phyloP scores from a whole-genome alignment of 2,113 vertebrate genomes.

The Scortum barcoo region DNA sequence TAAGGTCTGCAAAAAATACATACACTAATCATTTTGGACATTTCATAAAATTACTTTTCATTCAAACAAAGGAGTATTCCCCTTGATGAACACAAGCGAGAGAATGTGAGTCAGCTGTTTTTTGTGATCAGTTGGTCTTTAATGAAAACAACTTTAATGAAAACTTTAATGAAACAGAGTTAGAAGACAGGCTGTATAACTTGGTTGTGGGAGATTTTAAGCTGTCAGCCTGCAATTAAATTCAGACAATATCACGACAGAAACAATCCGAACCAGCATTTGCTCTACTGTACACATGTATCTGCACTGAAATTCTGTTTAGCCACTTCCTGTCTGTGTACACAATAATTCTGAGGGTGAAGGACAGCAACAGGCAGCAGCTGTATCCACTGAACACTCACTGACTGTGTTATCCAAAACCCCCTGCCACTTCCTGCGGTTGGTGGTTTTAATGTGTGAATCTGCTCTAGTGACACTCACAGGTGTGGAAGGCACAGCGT shows the following conservation, averaged over 20 bases:
- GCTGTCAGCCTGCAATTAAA: background rate
- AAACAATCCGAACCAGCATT: background rate
- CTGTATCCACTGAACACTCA: slow-evolving; percentile 38
- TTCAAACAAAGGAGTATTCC: background rate
- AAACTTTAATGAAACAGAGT: too few relatives aligned
- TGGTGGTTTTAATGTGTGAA: slow-evolving; percentile 24
- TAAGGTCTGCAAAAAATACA: background rate
- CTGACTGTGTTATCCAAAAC: slow-evolving; percentile 34
- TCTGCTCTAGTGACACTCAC: background rate
- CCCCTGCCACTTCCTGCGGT: slow-evolving; percentile 38
- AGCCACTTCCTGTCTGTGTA: slow-evolving; percentile 11
- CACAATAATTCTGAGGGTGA: slow-evolving; percentile 30
- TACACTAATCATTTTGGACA: background rate
- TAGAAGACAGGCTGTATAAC: too few relatives aligned
- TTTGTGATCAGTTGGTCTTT: background rate
- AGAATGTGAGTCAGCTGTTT: slow-evolving; percentile 31
- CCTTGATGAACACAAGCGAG: slow-evolving; percentile 5
- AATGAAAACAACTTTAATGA: too few relatives aligned
- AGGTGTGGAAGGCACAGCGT: slow-evolving; percentile 18
- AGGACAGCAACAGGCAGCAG: slow-evolving; percentile 58
- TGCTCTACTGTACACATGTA: background rate
- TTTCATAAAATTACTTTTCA: slow-evolving; percentile 6
- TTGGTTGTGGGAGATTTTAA: background rate
- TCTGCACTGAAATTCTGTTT: background rate
- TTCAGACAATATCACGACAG: background rate